These are phyloP conservation scores for Pseudochaenichthys georgianus DNA, from an alignment of 2,797 vertebrate species.

Conservation along the genomic window DNA sequence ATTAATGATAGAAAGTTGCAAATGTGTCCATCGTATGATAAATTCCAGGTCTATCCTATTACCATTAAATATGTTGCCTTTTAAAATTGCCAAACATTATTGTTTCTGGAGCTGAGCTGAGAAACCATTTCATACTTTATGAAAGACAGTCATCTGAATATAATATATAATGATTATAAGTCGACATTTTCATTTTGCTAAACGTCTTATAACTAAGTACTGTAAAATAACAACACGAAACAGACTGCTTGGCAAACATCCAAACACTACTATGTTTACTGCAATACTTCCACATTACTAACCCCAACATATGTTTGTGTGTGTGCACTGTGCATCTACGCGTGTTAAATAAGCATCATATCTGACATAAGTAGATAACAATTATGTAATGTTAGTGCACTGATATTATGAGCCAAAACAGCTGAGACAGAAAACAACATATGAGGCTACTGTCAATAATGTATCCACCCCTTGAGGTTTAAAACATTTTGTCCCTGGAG, in stretches of 20 bases:
- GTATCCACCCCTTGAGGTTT: neutral
- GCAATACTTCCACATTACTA: neutral
- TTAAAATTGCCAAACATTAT: neutral
- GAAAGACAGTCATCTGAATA: neutral
- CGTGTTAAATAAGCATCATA: neutral
- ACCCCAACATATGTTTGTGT: neutral
- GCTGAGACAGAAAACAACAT: slow-evolving; percentile 1
- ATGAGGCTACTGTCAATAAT: neutral
- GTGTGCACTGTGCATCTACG: neutral
- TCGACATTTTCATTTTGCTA: neutral
- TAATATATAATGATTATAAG: neutral
- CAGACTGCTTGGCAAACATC: neutral
- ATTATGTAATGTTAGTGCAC: slow-evolving; percentile 6
- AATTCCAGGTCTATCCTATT: slow-evolving; percentile 3
- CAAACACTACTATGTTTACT: neutral
- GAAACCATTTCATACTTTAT: neutral
- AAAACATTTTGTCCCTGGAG: neutral
- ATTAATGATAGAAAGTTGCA: slow-evolving; percentile 11
- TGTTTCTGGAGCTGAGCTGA: slow-evolving; percentile 4
- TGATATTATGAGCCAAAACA: slow-evolving; percentile 5
- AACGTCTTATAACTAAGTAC: neutral
- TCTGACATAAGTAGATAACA: neutral
- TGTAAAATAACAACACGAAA: neutral
- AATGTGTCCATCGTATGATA: slow-evolving; percentile 16
- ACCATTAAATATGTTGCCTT: slow-evolving; percentile 15